Evolutionary conservation across 1,140 invertebrate species (phyloP), one percentile per base, ranked within the genome.

Genomic region (Berghia stephanieae): DNA sequence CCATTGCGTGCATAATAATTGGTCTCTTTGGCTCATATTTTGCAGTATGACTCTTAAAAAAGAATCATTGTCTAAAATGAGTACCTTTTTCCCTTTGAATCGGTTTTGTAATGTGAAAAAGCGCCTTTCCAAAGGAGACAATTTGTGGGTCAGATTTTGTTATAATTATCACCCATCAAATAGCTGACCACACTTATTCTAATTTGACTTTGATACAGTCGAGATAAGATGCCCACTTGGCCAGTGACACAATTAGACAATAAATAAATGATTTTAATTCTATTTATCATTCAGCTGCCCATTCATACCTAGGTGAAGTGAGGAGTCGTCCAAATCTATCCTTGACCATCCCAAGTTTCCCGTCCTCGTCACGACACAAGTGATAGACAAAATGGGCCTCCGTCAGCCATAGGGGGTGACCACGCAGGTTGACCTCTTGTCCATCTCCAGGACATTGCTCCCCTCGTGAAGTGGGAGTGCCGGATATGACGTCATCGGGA

Each of bases 301-400:
- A 8, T 8, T 43, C 75, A 66, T 78, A 85, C 85, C 86, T 82
- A 1, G 86, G 86, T 5, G 86, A 86, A 44, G 80, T 82, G 40
- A 87, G 75, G 2, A 80, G 78, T 42, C 84, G 82, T 0, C 83
- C 83, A 18, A 79, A 78, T 31, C 40, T 27, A 46, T 85, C 81
- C 57, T 79, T 83, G 8, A 75, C 43, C 43, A 81, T 81, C 24
- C 70, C 72, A 8, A 87, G 80, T 34, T 82, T 73, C 13, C 84
- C 86, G 27, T 75, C 52, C 0, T 79, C 78, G 40, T 84, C 82
- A 36, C 81, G 75, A 6, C 72, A 75, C 40, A 86, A 75, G 34
- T 84, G 81, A 74, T 86, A 86, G 6, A 84, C 76, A 52, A 79
- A 85, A 44, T 86, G 84, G 0, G 77, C 66, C 46, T 85, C 83